phyloP scores from a whole-genome alignment of 2,888 invertebrate species.

The Drosophila meridiana region DNA sequence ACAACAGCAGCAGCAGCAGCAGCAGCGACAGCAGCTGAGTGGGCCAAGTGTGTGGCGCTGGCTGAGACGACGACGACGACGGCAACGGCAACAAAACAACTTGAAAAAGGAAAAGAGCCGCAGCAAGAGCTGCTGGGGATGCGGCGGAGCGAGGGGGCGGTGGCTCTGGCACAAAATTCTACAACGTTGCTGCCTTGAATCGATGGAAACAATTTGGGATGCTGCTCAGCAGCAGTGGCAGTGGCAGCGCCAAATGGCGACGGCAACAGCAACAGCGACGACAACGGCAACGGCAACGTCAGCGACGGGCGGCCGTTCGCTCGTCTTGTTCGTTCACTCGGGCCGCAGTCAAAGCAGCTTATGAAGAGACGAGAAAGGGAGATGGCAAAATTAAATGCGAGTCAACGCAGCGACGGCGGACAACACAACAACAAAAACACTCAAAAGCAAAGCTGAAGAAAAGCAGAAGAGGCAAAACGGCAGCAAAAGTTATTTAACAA shows the following conservation, averaged over 20 bases:
- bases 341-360: slow-evolving; percentile 43
- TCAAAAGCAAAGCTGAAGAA: slow-evolving; percentile 48
- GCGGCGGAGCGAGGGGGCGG: not conserved
- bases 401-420: slow-evolving; percentile 39
- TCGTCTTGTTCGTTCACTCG: slow-evolving; percentile 34
- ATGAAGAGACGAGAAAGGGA: slow-evolving; percentile 12
- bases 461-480: slow-evolving; percentile 49
- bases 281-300: slow-evolving; percentile 22
- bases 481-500: slow-evolving; percentile 60
- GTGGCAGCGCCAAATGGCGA: slow-evolving; percentile 24
- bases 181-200: slow-evolving; percentile 57
- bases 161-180: slow-evolving; percentile 51
- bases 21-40: slow-evolving; percentile 53
- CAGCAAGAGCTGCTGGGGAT: slow-evolving; percentile 44
- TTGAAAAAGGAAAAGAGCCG: slow-evolving; percentile 66
- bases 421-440: slow-evolving; percentile 26
- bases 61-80: slow-evolving; percentile 29
- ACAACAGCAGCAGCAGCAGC: slow-evolving; percentile 5
- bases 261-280: slow-evolving; percentile 25
- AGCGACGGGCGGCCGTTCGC: slow-evolving; percentile 40
- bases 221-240: slow-evolving; percentile 35
- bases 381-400: slow-evolving; percentile 53
- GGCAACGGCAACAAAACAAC: slow-evolving; percentile 55
- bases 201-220: slow-evolving; percentile 64
- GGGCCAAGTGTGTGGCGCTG: slow-evolving; percentile 58